Percentiles rank a stretch among this genome's conserved stretches.
Conservation (phyloP, 2,113 vertebrate species). For the Protomyctophum bolini region DNA sequence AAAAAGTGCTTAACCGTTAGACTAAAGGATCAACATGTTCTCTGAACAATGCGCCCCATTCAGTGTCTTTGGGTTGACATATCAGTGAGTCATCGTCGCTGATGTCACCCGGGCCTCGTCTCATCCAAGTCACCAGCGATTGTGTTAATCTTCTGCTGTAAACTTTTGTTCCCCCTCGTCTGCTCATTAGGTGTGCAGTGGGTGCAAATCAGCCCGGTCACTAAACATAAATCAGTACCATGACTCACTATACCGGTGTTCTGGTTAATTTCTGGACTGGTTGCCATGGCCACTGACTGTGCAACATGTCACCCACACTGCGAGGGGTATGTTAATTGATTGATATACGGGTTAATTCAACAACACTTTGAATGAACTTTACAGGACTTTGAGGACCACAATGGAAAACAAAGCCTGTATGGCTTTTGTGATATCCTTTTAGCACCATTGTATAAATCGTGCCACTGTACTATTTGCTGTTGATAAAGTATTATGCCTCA, state of each 20-base stretch:
- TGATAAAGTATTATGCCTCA: no score
- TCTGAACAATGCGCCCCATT: conserved; percentile 11
- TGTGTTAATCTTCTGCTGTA: conserved; percentile 8
- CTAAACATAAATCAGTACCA: not conserved
- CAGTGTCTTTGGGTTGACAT: conserved; percentile 10
- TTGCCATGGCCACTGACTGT: not conserved
- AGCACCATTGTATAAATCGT: no score
- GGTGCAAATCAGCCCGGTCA: not conserved
- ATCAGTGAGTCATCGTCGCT: not conserved
- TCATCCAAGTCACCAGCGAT: conserved; percentile 1
- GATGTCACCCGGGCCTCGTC: not conserved
- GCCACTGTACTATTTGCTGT: no score
- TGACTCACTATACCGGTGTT: conserved; percentile 10
- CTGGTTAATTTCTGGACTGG: not conserved
- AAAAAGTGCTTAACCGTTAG: not conserved
- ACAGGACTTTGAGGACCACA: no score
- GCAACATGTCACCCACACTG: no score
- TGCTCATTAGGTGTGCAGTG: conserved; percentile 14
- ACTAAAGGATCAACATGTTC: not conserved
- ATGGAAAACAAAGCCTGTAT: not conserved
- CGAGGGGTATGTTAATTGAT: no score
- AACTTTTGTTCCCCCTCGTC: conserved; percentile 9
- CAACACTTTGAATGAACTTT: not conserved
- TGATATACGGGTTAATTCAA: not conserved
- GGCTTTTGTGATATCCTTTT: not conserved